Evolutionary conservation across 2,113 vertebrate species (phyloP), one percentile per base, ranked within the genome.

Genomic region (Thunnus maccoyii): DNA sequence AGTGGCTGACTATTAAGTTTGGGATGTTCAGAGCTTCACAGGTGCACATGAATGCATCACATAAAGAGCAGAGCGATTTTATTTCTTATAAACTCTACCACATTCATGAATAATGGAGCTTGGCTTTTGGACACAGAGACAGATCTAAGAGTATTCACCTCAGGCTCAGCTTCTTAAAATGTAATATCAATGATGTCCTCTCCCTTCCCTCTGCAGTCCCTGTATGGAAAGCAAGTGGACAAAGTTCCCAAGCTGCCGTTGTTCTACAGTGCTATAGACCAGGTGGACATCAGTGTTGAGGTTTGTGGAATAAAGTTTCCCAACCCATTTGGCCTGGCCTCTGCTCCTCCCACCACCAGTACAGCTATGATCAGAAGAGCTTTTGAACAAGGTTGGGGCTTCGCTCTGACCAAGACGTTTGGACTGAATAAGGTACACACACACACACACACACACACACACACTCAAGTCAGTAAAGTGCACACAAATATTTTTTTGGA

Each of bases 321-420:
- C 58, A 99, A 98, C 89, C 98, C 97, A 1, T 99, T 99, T 18
- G 97, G 97, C 60, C 94, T 99, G 74, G 98, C 98, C 11, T 98
- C 97, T 55, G 97, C 98, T 4, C 96, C 98, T 4, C 97, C 97
- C 68, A 92, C 97, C 50, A 99, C 97, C 8, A 97, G 96, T 78
- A 89, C 97, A 3, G 88, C 97, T 20, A 99, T 99, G 97, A 98
- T 99, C 85, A 95, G 97, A 79, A 95, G 97, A 93, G 97, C 96
- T 25, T 99, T 98, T 91, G 95, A 97, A 85, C 95, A 97, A 67
- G 97, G 97, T 44, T 98, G 97, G 97, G 96, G 95, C 62, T 99
- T 98, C 72, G 96, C 97, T 80, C 87, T 99, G 80, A 99, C 98
- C 78, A 99, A 99, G 94, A 98, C 97, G 0, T 99, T 98, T 87